phyloP scores from a whole-genome alignment of 2,113 vertebrate genomes.

The Microtus montanus region DNA sequence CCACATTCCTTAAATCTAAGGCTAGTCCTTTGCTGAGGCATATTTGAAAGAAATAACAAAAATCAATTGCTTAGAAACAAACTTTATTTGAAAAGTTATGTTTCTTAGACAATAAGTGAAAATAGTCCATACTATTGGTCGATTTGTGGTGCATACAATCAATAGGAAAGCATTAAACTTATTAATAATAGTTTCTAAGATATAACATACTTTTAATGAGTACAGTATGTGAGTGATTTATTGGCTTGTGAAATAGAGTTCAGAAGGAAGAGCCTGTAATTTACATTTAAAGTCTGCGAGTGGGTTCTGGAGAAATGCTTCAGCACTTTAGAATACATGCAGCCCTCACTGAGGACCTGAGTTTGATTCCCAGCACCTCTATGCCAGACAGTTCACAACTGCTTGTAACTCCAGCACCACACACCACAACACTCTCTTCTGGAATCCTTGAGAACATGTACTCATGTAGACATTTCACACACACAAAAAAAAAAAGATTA shows the following conservation, averaged over 20 bases:
- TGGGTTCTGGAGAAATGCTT: background rate
- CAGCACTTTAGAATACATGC: background rate
- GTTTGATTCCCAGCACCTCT: background rate
- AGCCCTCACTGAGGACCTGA: background rate
- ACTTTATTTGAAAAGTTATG: background rate
- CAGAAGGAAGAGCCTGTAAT: background rate
- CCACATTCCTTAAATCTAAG: background rate
- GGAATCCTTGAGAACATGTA: background rate
- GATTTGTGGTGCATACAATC: background rate
- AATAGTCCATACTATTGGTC: background rate
- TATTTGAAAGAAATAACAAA: background rate
- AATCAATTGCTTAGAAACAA: background rate
- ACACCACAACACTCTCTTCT: background rate
- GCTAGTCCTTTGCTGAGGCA: background rate
- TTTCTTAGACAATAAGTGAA: background rate
- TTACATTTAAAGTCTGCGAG: conserved; percentile 13
- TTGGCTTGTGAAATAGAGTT: conserved; percentile 1
- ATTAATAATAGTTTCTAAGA: background rate
- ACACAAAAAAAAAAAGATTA: too few species aligned
- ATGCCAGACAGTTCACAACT: background rate
- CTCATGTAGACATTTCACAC: background rate
- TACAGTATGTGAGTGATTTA: background rate
- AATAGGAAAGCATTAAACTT: background rate
- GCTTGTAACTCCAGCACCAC: background rate
- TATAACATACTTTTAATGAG: background rate